Conservation (phyloP, 2,888 invertebrate genomes). For the Dicyrtoma fusca region DNA sequence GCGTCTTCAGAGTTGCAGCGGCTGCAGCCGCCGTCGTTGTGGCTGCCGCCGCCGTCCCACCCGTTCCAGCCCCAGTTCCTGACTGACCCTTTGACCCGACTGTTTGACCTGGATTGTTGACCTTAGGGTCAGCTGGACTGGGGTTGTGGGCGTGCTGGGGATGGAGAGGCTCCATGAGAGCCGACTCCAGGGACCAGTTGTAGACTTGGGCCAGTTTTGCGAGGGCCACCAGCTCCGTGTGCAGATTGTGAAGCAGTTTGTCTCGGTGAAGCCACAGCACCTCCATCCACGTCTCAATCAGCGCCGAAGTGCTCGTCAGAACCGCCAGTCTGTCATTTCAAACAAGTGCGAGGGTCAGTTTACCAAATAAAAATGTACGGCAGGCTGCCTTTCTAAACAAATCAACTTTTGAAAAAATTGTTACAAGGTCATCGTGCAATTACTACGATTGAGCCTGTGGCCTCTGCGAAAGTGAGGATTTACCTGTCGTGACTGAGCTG, state of each 20-base stretch:
- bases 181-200: slow-evolving; percentile 51
- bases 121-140: background rate
- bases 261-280: background rate
- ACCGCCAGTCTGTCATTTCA: slow-evolving; percentile 50
- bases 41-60: slow-evolving; percentile 36
- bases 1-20: too few relatives aligned
- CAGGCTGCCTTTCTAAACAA: too few relatives aligned
- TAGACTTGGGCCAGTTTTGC: slow-evolving; percentile 53
- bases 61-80: too few relatives aligned
- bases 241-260: background rate
- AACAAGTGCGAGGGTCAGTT: too few relatives aligned
- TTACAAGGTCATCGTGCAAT: too few relatives aligned
- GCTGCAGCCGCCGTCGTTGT: slow-evolving; percentile 9
- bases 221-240: slow-evolving; percentile 23
- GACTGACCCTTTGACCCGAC: too few relatives aligned
- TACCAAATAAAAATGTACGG: too few relatives aligned
- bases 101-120: too few relatives aligned
- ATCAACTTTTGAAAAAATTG: too few relatives aligned
- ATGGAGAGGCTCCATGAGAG: slow-evolving; percentile 44
- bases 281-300: slow-evolving; percentile 20
- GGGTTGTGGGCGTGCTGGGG: slow-evolving; percentile 15
- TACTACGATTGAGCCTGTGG: too few relatives aligned
- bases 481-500: slow-evolving; percentile 48
- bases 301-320: slow-evolving; percentile 39
- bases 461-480: too few relatives aligned